Evolutionary conservation across 2,888 invertebrate genomes (phyloP), one percentile per base, ranked within the genome.

Genomic region (Cerastis rubricosa): DNA sequence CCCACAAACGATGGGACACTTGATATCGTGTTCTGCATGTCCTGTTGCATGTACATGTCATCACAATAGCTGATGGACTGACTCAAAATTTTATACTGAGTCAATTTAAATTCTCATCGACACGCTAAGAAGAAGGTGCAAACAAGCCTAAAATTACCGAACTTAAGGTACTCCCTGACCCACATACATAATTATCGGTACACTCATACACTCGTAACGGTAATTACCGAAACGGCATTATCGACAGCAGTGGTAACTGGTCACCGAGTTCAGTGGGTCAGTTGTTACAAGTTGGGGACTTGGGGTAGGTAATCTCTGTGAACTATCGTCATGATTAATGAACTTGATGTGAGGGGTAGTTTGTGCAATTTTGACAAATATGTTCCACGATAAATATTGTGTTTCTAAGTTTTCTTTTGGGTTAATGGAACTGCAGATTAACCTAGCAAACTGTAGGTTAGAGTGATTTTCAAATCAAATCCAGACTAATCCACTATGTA

Each of bases 141-240:
- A 35, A 35, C 35, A 35, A 35, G 35, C 35, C 35, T 5, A n/a
- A n/a, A 54, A 75, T 63, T 17, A 51, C 17, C 12, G n/a, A 19
- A 59, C n/a, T 47, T 14, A 17, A 19, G 59, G 59, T 29, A 29
- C 29, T 9, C 19, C 63, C n/a, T 83, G 80, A 84, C 88, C 86
- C 22, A 81, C 77, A 80, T 77, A 65, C 74, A 78, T 78, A 82
- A 86, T 87, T 82, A 87, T 71, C 75, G 51, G n/a, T 14, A 40
- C 72, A 73, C 75, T 77, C 82, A 78, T 65, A 74, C 12, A 81
- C 29, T 65, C 40, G n/a, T 69, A 59, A 86, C 43, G 51, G 73
- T 85, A 83, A 85, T 89, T 79, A 85, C 76, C 80, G 35, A 74
- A 79, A 63, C 57, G 45, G 22, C 69, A 40, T 69, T 74, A 72